Percentiles rank a stretch among this genome's conserved stretches.
Conservation (phyloP, 2,797 vertebrate genomes). For the Chrosomus eos region DNA sequence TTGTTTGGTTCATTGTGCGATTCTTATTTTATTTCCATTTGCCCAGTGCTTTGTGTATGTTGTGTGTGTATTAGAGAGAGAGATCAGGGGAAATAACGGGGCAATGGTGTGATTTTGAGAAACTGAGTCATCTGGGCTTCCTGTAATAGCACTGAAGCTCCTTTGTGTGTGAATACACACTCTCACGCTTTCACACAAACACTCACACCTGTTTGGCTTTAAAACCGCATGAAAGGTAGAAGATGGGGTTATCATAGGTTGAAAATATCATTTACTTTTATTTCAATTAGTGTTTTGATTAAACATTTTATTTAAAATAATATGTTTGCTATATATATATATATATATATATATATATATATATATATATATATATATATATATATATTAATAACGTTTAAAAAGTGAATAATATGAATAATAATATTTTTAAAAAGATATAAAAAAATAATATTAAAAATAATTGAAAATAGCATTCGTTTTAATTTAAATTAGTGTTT, state of each 20-base stretch:
- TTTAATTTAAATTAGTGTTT: not conserved
- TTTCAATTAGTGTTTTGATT: constrained; percentile 26
- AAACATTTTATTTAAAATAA: not conserved
- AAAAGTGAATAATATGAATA: not conserved
- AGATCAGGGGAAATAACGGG: constrained; percentile 51
- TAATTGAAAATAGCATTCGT: not conserved
- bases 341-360: too few species aligned
- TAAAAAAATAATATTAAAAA: too few species aligned
- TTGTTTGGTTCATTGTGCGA: constrained; percentile 42
- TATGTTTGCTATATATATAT: too few species aligned
- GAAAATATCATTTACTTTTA: not conserved
- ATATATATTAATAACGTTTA: too few species aligned
- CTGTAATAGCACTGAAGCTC: constrained; percentile 43
- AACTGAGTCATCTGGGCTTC: constrained; percentile 60
- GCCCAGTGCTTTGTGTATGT: constrained; percentile 5
- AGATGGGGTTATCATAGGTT: constrained; percentile 16
- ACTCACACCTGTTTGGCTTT: constrained; percentile 23
- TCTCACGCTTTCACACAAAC: constrained; percentile 34
- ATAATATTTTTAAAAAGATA: too few species aligned
- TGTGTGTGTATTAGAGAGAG: constrained; percentile 43
- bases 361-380: too few species aligned
- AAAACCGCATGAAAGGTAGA: constrained; percentile 39
- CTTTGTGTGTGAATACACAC: constrained; percentile 31
- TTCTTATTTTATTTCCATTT: constrained; percentile 50
- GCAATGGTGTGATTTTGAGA: constrained; percentile 60